These are phyloP conservation scores for Conus ventricosus DNA, from an alignment of 1,140 invertebrate species.

Conservation along the genomic window DNA sequence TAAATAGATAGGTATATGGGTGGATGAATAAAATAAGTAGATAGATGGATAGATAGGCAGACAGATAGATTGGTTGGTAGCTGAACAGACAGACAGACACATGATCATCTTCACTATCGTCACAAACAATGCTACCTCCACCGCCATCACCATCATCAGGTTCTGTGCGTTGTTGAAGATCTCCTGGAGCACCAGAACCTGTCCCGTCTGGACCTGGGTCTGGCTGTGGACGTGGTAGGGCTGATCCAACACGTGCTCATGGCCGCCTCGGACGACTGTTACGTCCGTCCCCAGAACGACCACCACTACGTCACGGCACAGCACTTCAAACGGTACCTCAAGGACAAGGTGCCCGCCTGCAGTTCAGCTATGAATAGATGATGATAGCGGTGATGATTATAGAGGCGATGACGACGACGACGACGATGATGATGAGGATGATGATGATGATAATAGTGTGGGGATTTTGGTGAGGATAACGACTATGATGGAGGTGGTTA, in stretches of 20 bases:
- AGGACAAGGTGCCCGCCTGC: conserved; percentile 36
- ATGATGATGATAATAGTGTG: neutral
- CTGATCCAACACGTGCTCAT: conserved; percentile 53
- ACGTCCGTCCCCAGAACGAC: neutral
- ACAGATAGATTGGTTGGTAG: too few species aligned
- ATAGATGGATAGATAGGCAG: too few species aligned
- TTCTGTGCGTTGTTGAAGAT: neutral
- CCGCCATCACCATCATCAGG: too few species aligned
- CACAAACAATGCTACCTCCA: too few species aligned
- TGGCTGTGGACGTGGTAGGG: conserved; percentile 61
- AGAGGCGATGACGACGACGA: neutral
- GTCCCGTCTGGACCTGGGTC: conserved; percentile 56
- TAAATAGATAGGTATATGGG: neutral
- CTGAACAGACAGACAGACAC: too few species aligned
- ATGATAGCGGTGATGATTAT: neutral
- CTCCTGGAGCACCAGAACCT: conserved; percentile 24
- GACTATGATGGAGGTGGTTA: too few species aligned
- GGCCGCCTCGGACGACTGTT: conserved; percentile 41
- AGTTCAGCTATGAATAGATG: neutral
- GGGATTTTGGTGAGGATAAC: neutral
- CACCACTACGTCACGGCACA: conserved; percentile 44
- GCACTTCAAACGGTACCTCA: conserved; percentile 37
- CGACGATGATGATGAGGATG: neutral
- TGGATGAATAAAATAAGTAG: neutral
- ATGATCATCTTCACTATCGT: too few species aligned